Conservation (phyloP, 2,888 invertebrate species). For the Chirona hameri region DNA sequence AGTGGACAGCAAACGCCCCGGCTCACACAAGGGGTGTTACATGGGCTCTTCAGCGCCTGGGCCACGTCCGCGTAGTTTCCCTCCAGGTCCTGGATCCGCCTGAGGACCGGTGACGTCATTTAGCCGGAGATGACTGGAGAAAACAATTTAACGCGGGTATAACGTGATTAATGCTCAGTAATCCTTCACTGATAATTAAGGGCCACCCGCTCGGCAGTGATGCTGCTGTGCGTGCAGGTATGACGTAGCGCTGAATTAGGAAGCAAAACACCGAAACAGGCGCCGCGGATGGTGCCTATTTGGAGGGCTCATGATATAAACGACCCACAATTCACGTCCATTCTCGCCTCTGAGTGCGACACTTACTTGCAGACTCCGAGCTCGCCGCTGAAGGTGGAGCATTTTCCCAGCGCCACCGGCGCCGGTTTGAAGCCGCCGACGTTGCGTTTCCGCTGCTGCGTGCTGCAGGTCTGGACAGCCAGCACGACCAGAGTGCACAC, state of each 20-base stretch:
- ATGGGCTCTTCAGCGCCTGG: not conserved
- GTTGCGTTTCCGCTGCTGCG: not conserved
- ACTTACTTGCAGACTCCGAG: slow-evolving; percentile 11
- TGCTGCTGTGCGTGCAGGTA: no score
- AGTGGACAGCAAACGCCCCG: not conserved
- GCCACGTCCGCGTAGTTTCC: slow-evolving; percentile 23
- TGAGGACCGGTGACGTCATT: not conserved
- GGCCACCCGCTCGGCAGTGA: no score
- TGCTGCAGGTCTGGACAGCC: not conserved
- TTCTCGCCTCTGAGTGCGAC: no score
- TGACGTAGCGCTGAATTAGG: no score
- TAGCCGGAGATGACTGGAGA: not conserved
- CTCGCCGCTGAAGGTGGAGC: not conserved
- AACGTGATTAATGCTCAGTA: no score
- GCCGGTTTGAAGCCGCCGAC: not conserved
- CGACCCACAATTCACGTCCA: no score
- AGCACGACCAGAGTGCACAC: not conserved
- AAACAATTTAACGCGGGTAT: no score
- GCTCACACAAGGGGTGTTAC: not conserved
- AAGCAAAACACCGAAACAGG: no score
- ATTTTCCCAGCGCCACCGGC: not conserved
- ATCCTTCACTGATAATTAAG: no score
- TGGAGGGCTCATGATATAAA: no score
- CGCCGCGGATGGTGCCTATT: no score
- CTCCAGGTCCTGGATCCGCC: slow-evolving; percentile 13